Evolutionary conservation across 2,113 vertebrate species (phyloP), one percentile per base, ranked within the genome.

Genomic region (Axis porcinus): DNA sequence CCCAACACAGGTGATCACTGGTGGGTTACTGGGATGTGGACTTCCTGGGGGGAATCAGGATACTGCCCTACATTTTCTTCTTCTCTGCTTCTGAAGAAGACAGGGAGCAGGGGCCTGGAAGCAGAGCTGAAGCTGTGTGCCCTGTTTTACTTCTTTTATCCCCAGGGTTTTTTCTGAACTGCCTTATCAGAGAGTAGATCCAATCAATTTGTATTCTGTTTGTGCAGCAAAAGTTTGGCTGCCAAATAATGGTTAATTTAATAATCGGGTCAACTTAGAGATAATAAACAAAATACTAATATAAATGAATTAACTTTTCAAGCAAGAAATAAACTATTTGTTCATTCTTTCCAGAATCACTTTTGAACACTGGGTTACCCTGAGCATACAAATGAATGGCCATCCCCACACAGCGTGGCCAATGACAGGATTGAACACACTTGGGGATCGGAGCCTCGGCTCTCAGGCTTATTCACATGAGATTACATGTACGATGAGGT

Each of bases 271-370:
- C 95, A 87, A 98, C 21, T 91, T 91, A 94, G 82, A 96, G 45
- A 86, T 86, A 97, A 97, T 93, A 91, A 97, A 93, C 57, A 64
- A 94, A 95, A 96, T 96, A 97, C 95, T 95, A 93, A 97, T 97
- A 94, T 94, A 97, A 98, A 97, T 93, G 84, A 98, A 98, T 97
- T 97, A 97, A 86, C 93, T 96, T 97, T 93, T 97, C 94, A 95
- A 97, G 96, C 91, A 96, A 96, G 91, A 97, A 89, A 94, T 97
- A 91, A 97, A 97, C 93, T 95, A 96, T 97, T 94, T 97, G 89
- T 93, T 94, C 97, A 90, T 93, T 97, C 91, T 64, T 84, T 96
- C 70, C 83, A 79, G 85, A 95, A 96, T 54, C 7, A 3, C n/a
- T 89, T 93, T 82, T 76, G 95, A 94, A 60, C 7, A 12, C 16